Base-by-base conservation (phyloP, 2,888 invertebrate species). In the Dynastes tityus region DNA sequence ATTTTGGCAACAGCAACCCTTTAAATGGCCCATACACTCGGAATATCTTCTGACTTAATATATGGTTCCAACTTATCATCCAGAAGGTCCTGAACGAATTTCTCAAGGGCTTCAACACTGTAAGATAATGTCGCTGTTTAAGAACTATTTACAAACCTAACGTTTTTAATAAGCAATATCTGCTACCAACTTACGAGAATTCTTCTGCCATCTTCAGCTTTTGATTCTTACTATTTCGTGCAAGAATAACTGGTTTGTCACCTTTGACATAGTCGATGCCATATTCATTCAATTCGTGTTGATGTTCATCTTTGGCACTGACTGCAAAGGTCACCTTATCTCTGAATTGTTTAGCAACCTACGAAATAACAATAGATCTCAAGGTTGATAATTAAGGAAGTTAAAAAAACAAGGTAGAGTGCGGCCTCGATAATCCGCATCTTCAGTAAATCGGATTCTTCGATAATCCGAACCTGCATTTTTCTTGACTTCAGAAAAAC, bases 1-100 rank as follows among this genome's bases (percentile, higher is more conserved):
- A 91, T 98, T 99, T 97, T 97, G 81, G 95, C 99, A 8, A 99
- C 99, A 2, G 97, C 97, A 55, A 97, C 94, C 85, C n/a, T n/a
- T 93, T 95, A 0, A 97, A 96, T 9, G 94, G 94, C 0, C 94
- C 95, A 84, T 94, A 91, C 91, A 80, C 95, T 96, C 2, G 99
- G 99, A 49, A 98, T 89, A 0, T 96, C 90, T 88, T 99, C 99
- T 0, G 99, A 99, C 89, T 99, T 99, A 82, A 99, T 89, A 90
- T 96, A 98, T 0, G 98, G 95, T 85, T 97, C 96, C 82, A 99
- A 88, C 83, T 95, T 94, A 68, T 94, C 96, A 79, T 92, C 95
- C 81, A 96, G 89, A 63, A 98, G 89, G 85, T 97, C 95, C 83
- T 94, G 94, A 63, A 97, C 92, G 91, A 99, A 99, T 55, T 92